A percentile compares a stretch with the other conserved stretches of the same genome.
phyloP scores from a whole-genome alignment of 2,888 invertebrate genomes.

The Pardosa pseudoannulata region DNA sequence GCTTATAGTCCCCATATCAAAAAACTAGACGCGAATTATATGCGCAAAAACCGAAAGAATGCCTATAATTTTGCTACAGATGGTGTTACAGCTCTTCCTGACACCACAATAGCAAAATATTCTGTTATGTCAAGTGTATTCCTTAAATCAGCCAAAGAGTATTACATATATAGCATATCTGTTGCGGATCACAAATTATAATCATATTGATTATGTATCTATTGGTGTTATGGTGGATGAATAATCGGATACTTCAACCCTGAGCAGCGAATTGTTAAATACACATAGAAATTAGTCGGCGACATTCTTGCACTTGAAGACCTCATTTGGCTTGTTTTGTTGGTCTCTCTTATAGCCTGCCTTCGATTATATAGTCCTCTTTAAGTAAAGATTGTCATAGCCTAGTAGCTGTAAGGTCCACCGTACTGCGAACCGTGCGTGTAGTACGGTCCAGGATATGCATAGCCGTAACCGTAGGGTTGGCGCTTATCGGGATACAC shows the following conservation, averaged over 20 bases:
- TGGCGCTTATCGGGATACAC: slow-evolving; percentile 97
- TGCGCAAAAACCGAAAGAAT: background rate
- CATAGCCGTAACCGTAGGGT: slow-evolving; percentile 80
- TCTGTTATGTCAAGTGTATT: too few species aligned
- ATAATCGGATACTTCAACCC: background rate
- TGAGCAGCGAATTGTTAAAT: background rate
- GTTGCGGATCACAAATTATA: background rate
- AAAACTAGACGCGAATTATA: too few species aligned
- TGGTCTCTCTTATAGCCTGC: background rate
- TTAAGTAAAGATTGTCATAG: background rate
- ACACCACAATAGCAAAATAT: too few species aligned
- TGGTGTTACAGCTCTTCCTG: background rate
- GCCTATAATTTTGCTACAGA: background rate
- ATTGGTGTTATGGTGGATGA: background rate
- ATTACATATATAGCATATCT: background rate
- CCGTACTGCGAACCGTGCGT: slow-evolving; percentile 89
- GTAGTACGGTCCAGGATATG: slow-evolving; percentile 90
- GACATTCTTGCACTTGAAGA: background rate
- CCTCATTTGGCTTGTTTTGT: background rate
- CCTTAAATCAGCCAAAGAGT: background rate
- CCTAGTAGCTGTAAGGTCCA: slow-evolving; percentile 93
- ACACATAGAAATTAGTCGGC: background rate
- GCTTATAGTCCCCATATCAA: background rate
- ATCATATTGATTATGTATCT: background rate
- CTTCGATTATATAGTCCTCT: background rate